phyloP scores from a whole-genome alignment of 2,888 invertebrate species.

The Eupithecia abbreviata region DNA sequence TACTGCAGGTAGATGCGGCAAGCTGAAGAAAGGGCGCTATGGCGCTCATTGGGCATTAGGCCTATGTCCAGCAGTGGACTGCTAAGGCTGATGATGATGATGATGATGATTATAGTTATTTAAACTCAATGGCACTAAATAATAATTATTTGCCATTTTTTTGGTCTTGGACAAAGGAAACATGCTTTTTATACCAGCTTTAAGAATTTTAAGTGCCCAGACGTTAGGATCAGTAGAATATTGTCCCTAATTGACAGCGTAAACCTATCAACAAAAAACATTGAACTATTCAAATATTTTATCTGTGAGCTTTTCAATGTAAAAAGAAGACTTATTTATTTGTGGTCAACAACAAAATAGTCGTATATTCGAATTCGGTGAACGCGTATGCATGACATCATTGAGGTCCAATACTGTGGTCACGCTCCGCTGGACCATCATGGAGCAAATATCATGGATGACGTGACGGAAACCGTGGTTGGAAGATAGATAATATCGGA shows the following conservation, averaged over 20 bases:
- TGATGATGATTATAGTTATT: neutral
- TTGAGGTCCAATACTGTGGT: conserved; percentile 11
- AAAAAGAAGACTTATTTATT: neutral
- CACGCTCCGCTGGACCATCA: conserved; percentile 20
- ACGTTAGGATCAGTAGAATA: neutral
- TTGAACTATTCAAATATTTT: neutral
- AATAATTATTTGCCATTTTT: neutral
- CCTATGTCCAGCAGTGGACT: no score
- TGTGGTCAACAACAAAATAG: conserved; percentile 9
- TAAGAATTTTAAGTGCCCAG: neutral
- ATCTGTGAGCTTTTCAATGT: neutral
- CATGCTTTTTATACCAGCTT: neutral
- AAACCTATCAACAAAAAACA: neutral
- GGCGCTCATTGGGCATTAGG: no score
- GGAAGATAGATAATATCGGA: neutral
- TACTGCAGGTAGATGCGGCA: no score
- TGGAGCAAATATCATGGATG: conserved; percentile 16
- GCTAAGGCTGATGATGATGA: no score
- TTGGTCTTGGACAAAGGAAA: neutral
- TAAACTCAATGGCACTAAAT: neutral
- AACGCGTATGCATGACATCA: conserved; percentile 9
- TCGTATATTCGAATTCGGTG: neutral
- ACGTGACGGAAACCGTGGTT: neutral
- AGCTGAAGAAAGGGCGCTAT: no score
- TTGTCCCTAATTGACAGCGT: neutral